Percentiles rank a stretch among this genome's conserved stretches.
phyloP scores from a whole-genome alignment of 2,113 vertebrate genomes.

The Nestor notabilis region DNA sequence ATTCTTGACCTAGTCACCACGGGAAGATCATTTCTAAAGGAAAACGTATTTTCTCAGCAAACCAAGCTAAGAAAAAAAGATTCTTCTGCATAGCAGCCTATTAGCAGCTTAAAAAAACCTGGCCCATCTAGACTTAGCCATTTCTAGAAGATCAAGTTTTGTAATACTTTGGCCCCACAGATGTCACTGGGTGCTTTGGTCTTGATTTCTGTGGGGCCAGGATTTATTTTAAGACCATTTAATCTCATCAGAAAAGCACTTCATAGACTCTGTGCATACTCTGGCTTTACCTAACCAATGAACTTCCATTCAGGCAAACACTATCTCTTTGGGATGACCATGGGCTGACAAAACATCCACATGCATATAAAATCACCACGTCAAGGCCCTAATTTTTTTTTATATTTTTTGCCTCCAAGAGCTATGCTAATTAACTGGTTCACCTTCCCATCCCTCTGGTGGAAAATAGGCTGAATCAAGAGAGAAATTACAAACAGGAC shows the following conservation, averaged over 20 bases:
- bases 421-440: neutral
- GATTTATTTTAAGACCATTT: neutral
- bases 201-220: neutral
- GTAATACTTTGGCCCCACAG: neutral
- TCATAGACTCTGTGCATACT: neutral
- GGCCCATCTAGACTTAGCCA: neutral
- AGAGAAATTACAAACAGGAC: neutral
- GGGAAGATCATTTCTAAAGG: neutral
- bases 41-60: neutral
- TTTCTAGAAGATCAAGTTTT: neutral
- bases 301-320: neutral
- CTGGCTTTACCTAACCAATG: neutral
- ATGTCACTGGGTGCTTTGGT: neutral
- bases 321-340: neutral
- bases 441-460: neutral
- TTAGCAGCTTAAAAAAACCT: neutral
- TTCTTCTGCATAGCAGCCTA: neutral
- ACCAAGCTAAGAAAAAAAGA: neutral
- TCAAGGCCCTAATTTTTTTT: neutral
- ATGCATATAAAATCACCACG: neutral
- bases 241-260: neutral
- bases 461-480: neutral
- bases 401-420: neutral
- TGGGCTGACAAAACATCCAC: neutral
- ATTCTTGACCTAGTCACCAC: neutral